Percentiles rank a stretch among this genome's conserved stretches.
phyloP scores from a whole-genome alignment of 2,888 invertebrate genomes.

The Oxycera nigricornis region DNA sequence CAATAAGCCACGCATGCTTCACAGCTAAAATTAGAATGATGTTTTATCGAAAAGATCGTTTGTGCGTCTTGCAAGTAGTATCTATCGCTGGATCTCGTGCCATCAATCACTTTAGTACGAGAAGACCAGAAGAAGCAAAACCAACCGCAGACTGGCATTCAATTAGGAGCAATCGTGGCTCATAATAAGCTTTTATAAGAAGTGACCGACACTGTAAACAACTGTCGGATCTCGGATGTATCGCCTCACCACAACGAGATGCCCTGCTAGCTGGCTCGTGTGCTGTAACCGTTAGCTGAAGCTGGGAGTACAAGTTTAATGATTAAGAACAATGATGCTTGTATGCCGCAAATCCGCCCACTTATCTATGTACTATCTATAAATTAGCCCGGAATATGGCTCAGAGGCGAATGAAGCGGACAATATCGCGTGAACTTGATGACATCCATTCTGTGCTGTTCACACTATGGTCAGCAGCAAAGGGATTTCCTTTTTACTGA shows the following conservation, averaged over 20 bases:
- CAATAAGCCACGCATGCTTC: not conserved
- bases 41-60: not conserved
- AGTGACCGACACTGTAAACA: slow-evolving; percentile 26
- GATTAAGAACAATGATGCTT: not conserved
- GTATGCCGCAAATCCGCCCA: not conserved
- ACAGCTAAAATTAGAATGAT: slow-evolving; percentile 17
- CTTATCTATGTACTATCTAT: not conserved
- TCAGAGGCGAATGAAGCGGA: not conserved
- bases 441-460: no score
- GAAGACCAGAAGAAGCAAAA: slow-evolving; percentile 5
- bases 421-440: not conserved
- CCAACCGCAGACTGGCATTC: slow-evolving; percentile 29
- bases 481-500: slow-evolving; percentile 20
- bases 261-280: not conserved
- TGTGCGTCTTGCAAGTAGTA: not conserved
- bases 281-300: not conserved
- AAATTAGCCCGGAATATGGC: not conserved
- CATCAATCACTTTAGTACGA: slow-evolving; percentile 30
- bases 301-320: not conserved
- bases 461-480: not conserved
- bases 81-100: slow-evolving; percentile 30
- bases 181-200: slow-evolving; percentile 27
- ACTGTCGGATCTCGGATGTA: not conserved
- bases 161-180: slow-evolving; percentile 23
- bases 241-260: not conserved